A percentile compares a stretch with the other conserved stretches of the same genome.
These are phyloP conservation scores for Hesperia comma DNA, from an alignment of 2,888 invertebrate species.

Conservation along the genomic window DNA sequence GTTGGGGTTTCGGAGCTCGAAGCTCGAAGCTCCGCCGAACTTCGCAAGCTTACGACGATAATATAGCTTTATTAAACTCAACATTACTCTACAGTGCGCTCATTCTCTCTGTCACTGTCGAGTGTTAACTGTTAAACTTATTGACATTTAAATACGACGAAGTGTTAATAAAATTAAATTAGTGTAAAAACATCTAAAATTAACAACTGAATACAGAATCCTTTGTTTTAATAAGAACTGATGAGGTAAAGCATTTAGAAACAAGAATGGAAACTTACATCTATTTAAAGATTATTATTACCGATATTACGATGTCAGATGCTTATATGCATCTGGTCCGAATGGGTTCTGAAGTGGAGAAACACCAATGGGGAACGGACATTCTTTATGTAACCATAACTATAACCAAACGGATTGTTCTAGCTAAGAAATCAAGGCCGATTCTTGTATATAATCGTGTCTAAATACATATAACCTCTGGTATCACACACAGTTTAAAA, in stretches of 20 bases:
- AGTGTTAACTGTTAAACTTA: conserved; percentile 15
- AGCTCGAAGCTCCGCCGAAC: conserved; percentile 9
- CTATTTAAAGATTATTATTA: conserved; percentile 38
- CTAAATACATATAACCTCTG: too few relatives aligned
- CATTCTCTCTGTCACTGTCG: conserved; percentile 6
- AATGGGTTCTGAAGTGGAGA: conserved; percentile 33
- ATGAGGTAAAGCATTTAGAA: conserved; percentile 26
- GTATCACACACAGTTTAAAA: too few relatives aligned
- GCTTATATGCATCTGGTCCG: conserved; percentile 32
- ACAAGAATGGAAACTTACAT: conserved; percentile 29
- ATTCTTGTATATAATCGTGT: too few relatives aligned
- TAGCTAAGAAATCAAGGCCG: background rate
- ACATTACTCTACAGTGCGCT: conserved; percentile 1
- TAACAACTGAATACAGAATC: conserved; percentile 17
- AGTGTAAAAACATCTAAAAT: conserved; percentile 21
- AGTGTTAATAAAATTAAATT: conserved; percentile 16
- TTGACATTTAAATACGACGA: conserved; percentile 14
- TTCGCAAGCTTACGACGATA: conserved; percentile 30
- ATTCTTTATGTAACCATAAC: conserved; percentile 27
- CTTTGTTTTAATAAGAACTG: conserved; percentile 16
- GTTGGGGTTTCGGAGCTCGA: conserved; percentile 39
- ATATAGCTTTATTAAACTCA: conserved; percentile 26
- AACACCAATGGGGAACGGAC: conserved; percentile 10
- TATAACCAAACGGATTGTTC: background rate
- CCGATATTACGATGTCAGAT: conserved; percentile 27